Percentiles rank a stretch among this genome's conserved stretches.
phyloP scores from a whole-genome alignment of 2,888 invertebrate species.

The Mythimna impura region DNA sequence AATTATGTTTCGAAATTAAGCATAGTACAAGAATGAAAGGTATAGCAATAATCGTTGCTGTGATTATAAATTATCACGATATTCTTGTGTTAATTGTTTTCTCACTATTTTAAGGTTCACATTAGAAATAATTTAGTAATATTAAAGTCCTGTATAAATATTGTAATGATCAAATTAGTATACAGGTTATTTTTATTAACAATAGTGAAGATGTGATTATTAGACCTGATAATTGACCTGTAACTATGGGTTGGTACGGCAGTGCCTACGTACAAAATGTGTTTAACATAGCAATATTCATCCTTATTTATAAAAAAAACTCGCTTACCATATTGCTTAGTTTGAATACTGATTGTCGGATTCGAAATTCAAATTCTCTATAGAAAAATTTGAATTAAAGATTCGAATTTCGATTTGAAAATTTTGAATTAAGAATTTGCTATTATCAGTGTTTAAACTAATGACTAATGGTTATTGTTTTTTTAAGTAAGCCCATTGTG shows the following conservation, averaged over 20 bases:
- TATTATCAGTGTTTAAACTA: too few relatives aligned
- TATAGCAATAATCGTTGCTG: constrained; percentile 61
- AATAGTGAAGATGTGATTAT: constrained; percentile 8
- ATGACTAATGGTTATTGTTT: too few relatives aligned
- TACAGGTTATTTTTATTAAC: constrained; percentile 11
- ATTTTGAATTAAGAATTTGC: too few relatives aligned
- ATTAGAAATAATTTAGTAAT: constrained; percentile 72
- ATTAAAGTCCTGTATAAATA: constrained; percentile 55
- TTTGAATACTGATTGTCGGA: too few relatives aligned
- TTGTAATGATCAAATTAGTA: constrained; percentile 55
- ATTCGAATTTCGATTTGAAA: too few relatives aligned
- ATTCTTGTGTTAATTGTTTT: constrained; percentile 58
- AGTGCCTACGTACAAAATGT: constrained; percentile 13
- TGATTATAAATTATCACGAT: constrained; percentile 55
- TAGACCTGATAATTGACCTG: too few relatives aligned
- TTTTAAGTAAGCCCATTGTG: background rate
- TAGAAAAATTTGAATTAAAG: too few relatives aligned
- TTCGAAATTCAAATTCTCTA: too few relatives aligned
- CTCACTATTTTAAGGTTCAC: constrained; percentile 74
- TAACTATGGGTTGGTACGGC: background rate
- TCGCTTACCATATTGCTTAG: too few relatives aligned
- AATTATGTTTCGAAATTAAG: constrained; percentile 49
- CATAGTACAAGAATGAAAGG: constrained; percentile 55
- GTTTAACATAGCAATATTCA: constrained; percentile 32
- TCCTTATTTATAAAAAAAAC: too few relatives aligned